These are phyloP conservation scores for Coelogynopora nodosa DNA, from an alignment of 2,888 invertebrate species.

Conservation along the genomic window DNA sequence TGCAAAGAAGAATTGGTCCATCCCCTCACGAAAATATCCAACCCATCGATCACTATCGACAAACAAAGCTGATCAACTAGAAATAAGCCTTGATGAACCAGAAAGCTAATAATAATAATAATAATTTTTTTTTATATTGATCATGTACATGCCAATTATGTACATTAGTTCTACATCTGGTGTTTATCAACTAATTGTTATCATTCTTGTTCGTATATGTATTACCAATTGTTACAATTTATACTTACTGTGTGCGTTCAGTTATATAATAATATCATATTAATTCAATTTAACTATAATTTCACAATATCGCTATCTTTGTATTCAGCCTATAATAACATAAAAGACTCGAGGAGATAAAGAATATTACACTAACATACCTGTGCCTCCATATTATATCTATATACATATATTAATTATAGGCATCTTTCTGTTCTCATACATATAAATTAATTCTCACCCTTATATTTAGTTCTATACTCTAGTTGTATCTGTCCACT, in stretches of 20 bases:
- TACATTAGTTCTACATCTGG: too few relatives aligned
- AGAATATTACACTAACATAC: background rate
- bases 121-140: too few relatives aligned
- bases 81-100: too few relatives aligned
- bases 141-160: background rate
- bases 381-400: background rate
- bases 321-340: background rate
- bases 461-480: too few relatives aligned
- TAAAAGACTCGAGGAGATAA: background rate
- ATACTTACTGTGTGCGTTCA: background rate
- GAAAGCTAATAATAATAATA: too few relatives aligned
- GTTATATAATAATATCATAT: background rate
- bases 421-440: background rate
- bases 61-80: background rate
- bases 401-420: background rate
- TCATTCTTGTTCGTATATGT: background rate
- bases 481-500: background rate
- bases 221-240: background rate
- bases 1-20: background rate
- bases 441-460: too few relatives aligned
- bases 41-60: background rate
- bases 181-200: background rate
- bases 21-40: background rate
- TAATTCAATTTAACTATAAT: background rate
- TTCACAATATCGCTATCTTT: background rate